These are phyloP conservation scores for Diceros bicornis DNA, from an alignment of 2,797 vertebrate genomes.

Conservation along the genomic window DNA sequence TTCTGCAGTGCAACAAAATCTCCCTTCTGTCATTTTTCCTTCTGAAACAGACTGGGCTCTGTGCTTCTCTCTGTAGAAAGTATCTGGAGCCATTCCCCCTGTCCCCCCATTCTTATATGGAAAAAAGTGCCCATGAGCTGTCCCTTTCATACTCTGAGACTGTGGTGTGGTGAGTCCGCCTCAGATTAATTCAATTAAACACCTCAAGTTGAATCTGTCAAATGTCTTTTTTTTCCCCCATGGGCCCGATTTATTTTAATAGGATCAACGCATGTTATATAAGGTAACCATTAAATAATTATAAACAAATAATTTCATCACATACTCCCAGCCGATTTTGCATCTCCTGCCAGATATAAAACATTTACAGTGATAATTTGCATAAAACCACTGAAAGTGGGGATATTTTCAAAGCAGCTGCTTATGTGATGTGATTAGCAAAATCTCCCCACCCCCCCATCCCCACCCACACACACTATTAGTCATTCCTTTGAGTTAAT, in stretches of 20 bases:
- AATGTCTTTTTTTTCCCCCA: background rate
- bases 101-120: slow-evolving; percentile 63
- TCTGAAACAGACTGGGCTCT: slow-evolving; percentile 80
- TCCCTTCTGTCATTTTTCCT: slow-evolving; percentile 74
- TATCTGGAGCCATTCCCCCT: slow-evolving; percentile 50
- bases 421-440: slow-evolving; percentile 79
- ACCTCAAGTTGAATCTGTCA: slow-evolving; percentile 75
- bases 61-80: slow-evolving; percentile 76
- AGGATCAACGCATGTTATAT: slow-evolving; percentile 74
- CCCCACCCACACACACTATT: slow-evolving; percentile 69
- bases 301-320: slow-evolving; percentile 78
- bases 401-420: slow-evolving; percentile 76
- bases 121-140: slow-evolving; percentile 61
- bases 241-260: slow-evolving; percentile 75
- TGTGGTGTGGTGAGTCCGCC: slow-evolving; percentile 43
- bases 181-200: slow-evolving; percentile 76
- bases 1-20: slow-evolving; percentile 77
- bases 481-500: slow-evolving; percentile 81
- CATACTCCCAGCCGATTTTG: slow-evolving; percentile 66
- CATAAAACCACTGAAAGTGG: slow-evolving; percentile 75
- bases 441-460: slow-evolving; percentile 65
- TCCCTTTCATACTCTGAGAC: slow-evolving; percentile 65
- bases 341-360: slow-evolving; percentile 78
- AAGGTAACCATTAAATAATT: slow-evolving; percentile 82
- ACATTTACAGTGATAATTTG: slow-evolving; percentile 75